Conservation (phyloP, 2,113 vertebrate genomes). For the Petromus typicus region DNA sequence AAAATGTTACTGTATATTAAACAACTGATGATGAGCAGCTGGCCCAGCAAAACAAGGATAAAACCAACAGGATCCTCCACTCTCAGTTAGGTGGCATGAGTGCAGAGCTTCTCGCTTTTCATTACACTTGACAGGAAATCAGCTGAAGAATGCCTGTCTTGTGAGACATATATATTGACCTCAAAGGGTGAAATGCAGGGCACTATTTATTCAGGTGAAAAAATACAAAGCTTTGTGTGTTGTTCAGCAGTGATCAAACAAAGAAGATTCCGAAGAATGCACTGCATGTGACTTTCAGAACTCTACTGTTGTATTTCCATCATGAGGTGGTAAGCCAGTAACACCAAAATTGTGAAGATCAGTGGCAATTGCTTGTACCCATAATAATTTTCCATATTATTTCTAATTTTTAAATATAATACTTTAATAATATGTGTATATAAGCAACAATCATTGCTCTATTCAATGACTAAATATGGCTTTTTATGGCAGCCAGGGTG, state of each 20-base stretch:
- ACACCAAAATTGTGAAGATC: neutral
- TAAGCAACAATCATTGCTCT: neutral
- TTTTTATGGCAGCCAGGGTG: neutral
- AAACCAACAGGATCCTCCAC: conserved; percentile 83
- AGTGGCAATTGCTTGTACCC: neutral
- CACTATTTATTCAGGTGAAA: conserved; percentile 97
- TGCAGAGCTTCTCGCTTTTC: conserved; percentile 60
- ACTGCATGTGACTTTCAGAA: conserved; percentile 84
- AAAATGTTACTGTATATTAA: conserved; percentile 54
- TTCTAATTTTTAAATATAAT: neutral
- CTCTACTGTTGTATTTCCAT: conserved; percentile 66
- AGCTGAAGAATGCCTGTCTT: conserved; percentile 63
- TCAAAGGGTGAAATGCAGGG: conserved; percentile 88
- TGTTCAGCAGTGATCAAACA: conserved; percentile 91
- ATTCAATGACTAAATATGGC: neutral
- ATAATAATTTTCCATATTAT: neutral
- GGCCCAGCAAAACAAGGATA: conserved; percentile 80
- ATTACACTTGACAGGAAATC: conserved; percentile 66
- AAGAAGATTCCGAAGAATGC: conserved; percentile 93
- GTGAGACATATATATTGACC: conserved; percentile 83
- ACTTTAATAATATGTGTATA: neutral
- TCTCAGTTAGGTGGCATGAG: conserved; percentile 70
- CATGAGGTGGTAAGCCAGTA: conserved; percentile 42
- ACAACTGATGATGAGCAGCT: conserved; percentile 71
- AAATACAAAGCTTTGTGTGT: conserved; percentile 89